Conservation (phyloP, 1,140 invertebrate genomes). For the Aplysia californica region DNA sequence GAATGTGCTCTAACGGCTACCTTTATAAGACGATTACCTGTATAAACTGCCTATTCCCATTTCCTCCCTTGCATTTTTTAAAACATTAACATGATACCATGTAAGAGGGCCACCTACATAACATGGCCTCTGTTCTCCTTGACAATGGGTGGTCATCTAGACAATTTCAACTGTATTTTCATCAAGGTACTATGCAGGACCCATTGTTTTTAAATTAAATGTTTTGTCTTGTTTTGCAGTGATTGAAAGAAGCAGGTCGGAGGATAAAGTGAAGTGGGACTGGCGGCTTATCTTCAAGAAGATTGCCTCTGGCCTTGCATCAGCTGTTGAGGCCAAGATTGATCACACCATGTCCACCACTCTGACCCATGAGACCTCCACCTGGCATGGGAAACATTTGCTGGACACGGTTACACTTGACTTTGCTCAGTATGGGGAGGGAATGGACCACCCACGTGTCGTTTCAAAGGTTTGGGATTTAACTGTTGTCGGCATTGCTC, state of each 20-base stretch:
- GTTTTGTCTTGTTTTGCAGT: constrained; percentile 50
- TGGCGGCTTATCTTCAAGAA: constrained; percentile 63
- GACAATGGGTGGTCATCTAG: too few relatives aligned
- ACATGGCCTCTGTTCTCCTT: too few relatives aligned
- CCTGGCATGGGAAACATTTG: constrained; percentile 39
- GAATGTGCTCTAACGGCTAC: too few relatives aligned
- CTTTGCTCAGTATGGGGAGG: constrained; percentile 43
- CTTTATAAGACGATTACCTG: too few relatives aligned
- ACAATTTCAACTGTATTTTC: too few relatives aligned
- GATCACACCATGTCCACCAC: constrained; percentile 35
- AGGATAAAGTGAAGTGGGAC: constrained; percentile 58
- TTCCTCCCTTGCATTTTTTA: too few relatives aligned
- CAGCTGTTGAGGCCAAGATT: constrained; percentile 48
- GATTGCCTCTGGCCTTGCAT: constrained; percentile 47
- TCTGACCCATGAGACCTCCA: constrained; percentile 42
- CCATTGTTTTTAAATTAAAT: too few relatives aligned
- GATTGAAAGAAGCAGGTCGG: constrained; percentile 52
- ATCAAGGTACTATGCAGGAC: too few relatives aligned
- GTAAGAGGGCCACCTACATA: too few relatives aligned
- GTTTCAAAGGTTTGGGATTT: constrained; percentile 62
- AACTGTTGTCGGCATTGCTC: too few relatives aligned
- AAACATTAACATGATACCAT: too few relatives aligned
- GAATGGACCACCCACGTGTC: constrained; percentile 57
- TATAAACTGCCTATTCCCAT: too few relatives aligned
- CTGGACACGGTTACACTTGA: constrained; percentile 41